Evolutionary conservation across 2,888 invertebrate genomes (phyloP).

Genomic region (Acanthococcus lagerstroemiae): DNA sequence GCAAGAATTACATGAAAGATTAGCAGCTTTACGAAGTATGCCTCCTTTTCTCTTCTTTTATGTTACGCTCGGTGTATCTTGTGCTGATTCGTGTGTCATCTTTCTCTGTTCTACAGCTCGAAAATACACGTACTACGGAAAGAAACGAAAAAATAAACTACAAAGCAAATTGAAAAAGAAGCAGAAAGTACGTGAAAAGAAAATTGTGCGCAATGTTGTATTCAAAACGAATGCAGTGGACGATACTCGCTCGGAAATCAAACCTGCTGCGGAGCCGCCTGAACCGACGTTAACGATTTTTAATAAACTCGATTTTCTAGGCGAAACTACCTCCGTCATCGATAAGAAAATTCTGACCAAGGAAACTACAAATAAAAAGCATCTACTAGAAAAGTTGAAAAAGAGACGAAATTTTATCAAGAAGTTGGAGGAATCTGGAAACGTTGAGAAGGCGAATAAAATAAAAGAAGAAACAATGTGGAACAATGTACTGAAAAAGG

Average conservation of each 20-base stretch:
- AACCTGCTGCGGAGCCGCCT: slow-evolving; percentile 62
- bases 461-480: slow-evolving; percentile 73
- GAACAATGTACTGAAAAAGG: slow-evolving; percentile 77
- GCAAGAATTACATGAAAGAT: no score
- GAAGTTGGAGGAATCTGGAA: slow-evolving; percentile 59
- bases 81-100: no score
- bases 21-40: no score
- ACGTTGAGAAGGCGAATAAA: slow-evolving; percentile 59
- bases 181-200: slow-evolving; percentile 50
- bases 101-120: no score
- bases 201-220: slow-evolving; percentile 39
- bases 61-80: no score
- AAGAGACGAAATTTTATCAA: slow-evolving; percentile 64
- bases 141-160: slow-evolving; percentile 55
- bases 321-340: slow-evolving; percentile 34
- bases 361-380: slow-evolving; percentile 47
- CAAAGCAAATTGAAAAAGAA: slow-evolving; percentile 59
- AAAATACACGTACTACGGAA: slow-evolving; percentile 54
- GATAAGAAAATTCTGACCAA: background rate
- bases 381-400: slow-evolving; percentile 62
- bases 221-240: slow-evolving; percentile 42
- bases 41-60: no score
- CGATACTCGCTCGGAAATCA: slow-evolving; percentile 48
- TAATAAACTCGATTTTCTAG: slow-evolving; percentile 36
- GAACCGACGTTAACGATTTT: slow-evolving; percentile 35